These are phyloP conservation scores for Actenoides lindsayi DNA, from an alignment of 2,113 vertebrate species.

Conservation along the genomic window DNA sequence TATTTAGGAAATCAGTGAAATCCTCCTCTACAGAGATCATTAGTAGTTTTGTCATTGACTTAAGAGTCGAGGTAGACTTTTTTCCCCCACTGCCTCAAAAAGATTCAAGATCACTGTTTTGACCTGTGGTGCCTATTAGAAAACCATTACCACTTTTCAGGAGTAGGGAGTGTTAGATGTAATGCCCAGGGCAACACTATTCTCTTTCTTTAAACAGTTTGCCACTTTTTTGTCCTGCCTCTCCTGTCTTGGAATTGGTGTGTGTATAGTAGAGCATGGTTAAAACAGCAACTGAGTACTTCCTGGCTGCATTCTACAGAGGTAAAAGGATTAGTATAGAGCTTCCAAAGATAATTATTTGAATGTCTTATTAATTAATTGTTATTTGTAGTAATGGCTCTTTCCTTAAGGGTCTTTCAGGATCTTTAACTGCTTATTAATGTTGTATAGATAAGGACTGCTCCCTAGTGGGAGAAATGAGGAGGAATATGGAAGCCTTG, in stretches of 20 bases:
- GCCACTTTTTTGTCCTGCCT: neutral
- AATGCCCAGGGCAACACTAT: conserved; percentile 27
- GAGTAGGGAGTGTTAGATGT: neutral
- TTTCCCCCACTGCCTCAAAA: neutral
- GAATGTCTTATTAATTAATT: conserved; percentile 65
- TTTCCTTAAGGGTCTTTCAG: conserved; percentile 56
- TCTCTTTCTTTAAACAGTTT: conserved; percentile 9
- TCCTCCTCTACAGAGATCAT: neutral
- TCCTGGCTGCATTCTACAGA: conserved; percentile 12
- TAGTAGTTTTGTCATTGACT: neutral
- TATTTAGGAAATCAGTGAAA: neutral
- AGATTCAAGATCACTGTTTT: conserved; percentile 5
- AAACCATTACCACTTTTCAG: conserved; percentile 38
- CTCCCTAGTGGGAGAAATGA: conserved; percentile 44
- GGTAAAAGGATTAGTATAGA: conserved; percentile 48
- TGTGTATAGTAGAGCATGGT: neutral
- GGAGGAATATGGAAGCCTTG: neutral
- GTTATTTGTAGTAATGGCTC: conserved; percentile 46
- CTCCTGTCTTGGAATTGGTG: conserved; percentile 5
- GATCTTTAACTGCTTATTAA: conserved; percentile 53
- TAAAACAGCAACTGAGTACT: conserved; percentile 14
- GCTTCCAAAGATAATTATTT: conserved; percentile 49
- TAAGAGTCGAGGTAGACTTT: neutral
- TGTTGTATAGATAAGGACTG: conserved; percentile 42
- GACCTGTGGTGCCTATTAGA: conserved; percentile 47